phyloP scores from a whole-genome alignment of 2,113 vertebrate genomes.

The Uria aalge region DNA sequence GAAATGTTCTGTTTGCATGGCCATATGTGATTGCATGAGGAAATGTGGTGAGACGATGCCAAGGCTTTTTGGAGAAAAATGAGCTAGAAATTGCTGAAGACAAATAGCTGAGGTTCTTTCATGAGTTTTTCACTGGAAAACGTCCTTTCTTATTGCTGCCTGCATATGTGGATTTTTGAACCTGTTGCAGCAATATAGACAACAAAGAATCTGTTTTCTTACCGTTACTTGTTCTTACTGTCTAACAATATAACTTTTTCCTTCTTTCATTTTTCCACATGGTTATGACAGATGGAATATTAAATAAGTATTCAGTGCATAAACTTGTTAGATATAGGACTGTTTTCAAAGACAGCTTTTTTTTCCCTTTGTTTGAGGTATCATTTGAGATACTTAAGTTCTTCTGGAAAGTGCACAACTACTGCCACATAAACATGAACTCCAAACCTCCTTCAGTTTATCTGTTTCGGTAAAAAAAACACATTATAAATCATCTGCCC shows the following conservation, averaged over 20 bases:
- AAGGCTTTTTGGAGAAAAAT: not conserved
- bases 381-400: not conserved
- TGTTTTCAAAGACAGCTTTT: not conserved
- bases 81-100: not conserved
- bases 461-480: not conserved
- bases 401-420: not conserved
- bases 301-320: not conserved
- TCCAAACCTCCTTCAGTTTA: not conserved
- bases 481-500: not conserved
- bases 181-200: not conserved
- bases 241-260: not conserved
- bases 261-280: not conserved
- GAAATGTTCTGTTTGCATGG: not conserved
- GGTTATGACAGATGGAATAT: not conserved
- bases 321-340: not conserved
- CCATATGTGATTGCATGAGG: not conserved
- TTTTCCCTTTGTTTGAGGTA: not conserved
- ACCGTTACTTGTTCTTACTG: not conserved
- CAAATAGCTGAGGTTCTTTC: not conserved
- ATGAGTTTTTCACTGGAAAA: not conserved
- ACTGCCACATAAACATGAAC: not conserved
- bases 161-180: not conserved
- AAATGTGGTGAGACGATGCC: not conserved
- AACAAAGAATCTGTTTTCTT: not conserved
- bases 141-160: not conserved